Base-by-base conservation (phyloP, 2,888 invertebrate genomes). In the Drosophila dives region DNA sequence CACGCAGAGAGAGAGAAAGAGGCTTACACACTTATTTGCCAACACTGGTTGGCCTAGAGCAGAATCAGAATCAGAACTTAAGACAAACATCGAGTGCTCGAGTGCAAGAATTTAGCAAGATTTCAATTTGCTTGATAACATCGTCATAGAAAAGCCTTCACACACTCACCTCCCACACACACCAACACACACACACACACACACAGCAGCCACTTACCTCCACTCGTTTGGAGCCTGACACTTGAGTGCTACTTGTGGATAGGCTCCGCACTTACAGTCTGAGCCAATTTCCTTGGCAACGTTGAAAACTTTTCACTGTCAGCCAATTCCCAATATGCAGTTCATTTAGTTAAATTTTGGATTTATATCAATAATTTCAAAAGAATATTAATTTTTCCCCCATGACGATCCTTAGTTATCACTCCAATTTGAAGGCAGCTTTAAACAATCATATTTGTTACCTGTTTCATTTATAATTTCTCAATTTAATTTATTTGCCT, bases 91-190 rank as follows among this genome's bases (percentile, higher is more conserved):
- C 64, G 58, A 72, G 63, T 50, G 45, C 58, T 74, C 40, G 60
- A 76, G 67, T 72, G 74, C 62, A 67, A 73, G 75, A 70, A 84
- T 83, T 89, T 81, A 66, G 75, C 86, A 80, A 86, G 89, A 86
- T 83, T 88, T 89, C 86, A 88, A 86, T 86, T 86, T 86, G 77
- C 76, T 79, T 80, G 86, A 86, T 86, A 86, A 76, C 89, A 82
- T 62, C 65, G 26, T 42, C 53, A 34, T 33, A 64, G 50, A 36
- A 32, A 23, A 32, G 2, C 50, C 17, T 12, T 8, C 33, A 26
- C 40, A 36, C 12, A 23, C 45, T 7, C 40, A 5, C n/a, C 20
- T 23, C 56, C 15, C 12, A 15, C 34, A 45, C 42, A 4, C 36
- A 10, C 45, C 3, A 11, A 2, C 20, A 26, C 15, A 32, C 34